Conservation (phyloP, 2,113 vertebrate species). For the Neolamprologus ventralis region DNA sequence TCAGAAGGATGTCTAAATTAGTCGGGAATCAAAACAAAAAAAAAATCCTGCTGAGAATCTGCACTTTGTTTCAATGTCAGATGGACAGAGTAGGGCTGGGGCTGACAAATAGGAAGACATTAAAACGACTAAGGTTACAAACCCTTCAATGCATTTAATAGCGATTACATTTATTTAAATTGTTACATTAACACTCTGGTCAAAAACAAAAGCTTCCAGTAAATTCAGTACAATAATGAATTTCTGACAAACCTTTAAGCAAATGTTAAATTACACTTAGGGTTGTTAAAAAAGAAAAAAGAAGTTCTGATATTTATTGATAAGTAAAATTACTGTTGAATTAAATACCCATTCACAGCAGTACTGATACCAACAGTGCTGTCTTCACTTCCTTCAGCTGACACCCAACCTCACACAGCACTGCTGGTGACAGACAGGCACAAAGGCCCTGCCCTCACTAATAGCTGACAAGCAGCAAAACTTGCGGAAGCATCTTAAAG, state of each 20-base stretch:
- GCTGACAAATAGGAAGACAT: not conserved
- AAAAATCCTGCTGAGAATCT: not conserved
- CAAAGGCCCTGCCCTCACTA: not conserved
- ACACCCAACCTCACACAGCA: not conserved
- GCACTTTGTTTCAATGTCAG: rapidly evolving
- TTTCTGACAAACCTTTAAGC: not conserved
- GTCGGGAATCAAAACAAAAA: not conserved
- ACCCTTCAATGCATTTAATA: not conserved
- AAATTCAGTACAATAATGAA: not conserved
- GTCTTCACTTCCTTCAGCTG: not conserved
- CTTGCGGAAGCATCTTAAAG: not conserved
- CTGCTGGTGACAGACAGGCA: not conserved
- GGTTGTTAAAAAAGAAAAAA: not conserved
- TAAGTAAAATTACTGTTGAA: not conserved
- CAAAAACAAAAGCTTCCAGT: not conserved
- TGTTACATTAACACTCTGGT: not conserved
- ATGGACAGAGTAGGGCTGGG: not conserved
- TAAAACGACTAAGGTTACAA: not conserved
- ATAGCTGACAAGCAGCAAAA: not conserved
- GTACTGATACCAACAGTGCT: not conserved
- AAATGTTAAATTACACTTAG: not conserved
- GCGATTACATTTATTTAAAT: not conserved
- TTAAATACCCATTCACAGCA: not conserved
- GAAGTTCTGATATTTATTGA: not conserved
- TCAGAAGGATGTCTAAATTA: not conserved